These are phyloP conservation scores for Dendropsophus ebraccatus DNA, from an alignment of 2,113 vertebrate genomes.

Conservation along the genomic window DNA sequence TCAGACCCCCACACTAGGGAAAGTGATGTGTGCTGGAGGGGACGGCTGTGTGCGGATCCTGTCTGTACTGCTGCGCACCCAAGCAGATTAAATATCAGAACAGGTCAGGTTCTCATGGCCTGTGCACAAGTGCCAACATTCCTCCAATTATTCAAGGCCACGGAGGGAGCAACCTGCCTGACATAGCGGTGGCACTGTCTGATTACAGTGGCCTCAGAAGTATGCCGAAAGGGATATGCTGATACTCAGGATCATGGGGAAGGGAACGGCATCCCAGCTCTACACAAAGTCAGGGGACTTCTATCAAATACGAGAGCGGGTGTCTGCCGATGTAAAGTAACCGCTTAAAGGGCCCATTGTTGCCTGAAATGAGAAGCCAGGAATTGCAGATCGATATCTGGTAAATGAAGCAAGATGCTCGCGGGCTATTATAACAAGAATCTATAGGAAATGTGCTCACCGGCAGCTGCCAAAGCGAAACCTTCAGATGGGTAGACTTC, in stretches of 20 bases:
- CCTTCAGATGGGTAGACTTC: neutral
- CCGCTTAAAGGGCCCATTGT: slow-evolving; percentile 56
- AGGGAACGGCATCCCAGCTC: slow-evolving; percentile 61
- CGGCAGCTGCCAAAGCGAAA: neutral
- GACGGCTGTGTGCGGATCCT: slow-evolving; percentile 64
- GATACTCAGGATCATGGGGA: slow-evolving; percentile 66
- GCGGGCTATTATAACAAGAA: slow-evolving; percentile 18
- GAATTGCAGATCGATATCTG: slow-evolving; percentile 53
- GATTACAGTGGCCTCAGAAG: slow-evolving; percentile 78
- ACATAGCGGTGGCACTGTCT: slow-evolving; percentile 74
- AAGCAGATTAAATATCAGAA: slow-evolving; percentile 78
- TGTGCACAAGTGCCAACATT: slow-evolving; percentile 75
- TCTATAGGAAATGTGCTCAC: slow-evolving; percentile 50
- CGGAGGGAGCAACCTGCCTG: slow-evolving; percentile 71
- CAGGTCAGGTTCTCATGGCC: slow-evolving; percentile 73
- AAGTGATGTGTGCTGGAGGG: slow-evolving; percentile 60
- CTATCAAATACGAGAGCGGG: slow-evolving; percentile 41
- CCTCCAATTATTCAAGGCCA: slow-evolving; percentile 74
- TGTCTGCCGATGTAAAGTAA: slow-evolving; percentile 48
- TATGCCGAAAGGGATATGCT: slow-evolving; percentile 70
- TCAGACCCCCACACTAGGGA: slow-evolving; percentile 64
- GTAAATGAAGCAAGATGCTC: slow-evolving; percentile 55
- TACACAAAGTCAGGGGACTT: slow-evolving; percentile 12
- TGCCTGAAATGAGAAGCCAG: slow-evolving; percentile 38
- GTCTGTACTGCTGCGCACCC: slow-evolving; percentile 71